A percentile compares a stretch with the other conserved stretches of the same genome.
Conservation (phyloP, 2,797 vertebrate genomes). For the Melanogrammus aeglefinus region DNA sequence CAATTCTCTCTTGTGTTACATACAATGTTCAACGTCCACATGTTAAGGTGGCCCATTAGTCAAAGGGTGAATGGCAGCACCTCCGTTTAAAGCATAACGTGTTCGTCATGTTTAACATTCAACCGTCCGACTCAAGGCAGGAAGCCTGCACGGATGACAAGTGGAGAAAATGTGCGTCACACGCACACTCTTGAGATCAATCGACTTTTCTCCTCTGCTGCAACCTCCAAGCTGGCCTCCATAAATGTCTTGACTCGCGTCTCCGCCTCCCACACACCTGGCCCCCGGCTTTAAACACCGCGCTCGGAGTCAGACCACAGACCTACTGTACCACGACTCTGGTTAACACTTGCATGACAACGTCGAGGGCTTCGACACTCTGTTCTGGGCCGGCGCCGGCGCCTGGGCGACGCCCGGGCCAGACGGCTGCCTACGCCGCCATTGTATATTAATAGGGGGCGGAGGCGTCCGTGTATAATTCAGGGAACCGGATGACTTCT, state of each 20-base stretch:
- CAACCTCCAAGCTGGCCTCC: background rate
- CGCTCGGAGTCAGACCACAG: background rate
- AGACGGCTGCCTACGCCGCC: background rate
- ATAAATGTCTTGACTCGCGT: background rate
- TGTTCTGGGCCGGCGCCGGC: background rate
- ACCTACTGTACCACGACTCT: slow-evolving; percentile 14
- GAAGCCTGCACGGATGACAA: background rate
- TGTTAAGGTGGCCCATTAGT: background rate
- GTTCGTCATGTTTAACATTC: background rate
- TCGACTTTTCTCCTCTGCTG: background rate
- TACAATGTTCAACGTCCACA: too few relatives aligned
- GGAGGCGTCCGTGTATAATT: slow-evolving; percentile 75
- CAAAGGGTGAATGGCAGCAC: background rate
- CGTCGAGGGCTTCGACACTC: slow-evolving; percentile 20
- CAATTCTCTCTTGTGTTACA: too few relatives aligned
- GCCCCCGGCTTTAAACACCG: background rate
- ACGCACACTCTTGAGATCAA: background rate
- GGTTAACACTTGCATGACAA: slow-evolving; percentile 60
- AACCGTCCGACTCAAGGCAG: background rate
- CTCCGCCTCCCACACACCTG: background rate
- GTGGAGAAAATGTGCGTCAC: background rate
- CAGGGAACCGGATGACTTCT: slow-evolving; percentile 65
- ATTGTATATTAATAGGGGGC: slow-evolving; percentile 71
- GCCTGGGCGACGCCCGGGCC: background rate
- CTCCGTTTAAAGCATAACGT: background rate